A percentile compares a stretch with the other conserved stretches of the same genome.
These are phyloP conservation scores for Halichoerus grypus DNA, from an alignment of 2,113 vertebrate species.

Conservation along the genomic window DNA sequence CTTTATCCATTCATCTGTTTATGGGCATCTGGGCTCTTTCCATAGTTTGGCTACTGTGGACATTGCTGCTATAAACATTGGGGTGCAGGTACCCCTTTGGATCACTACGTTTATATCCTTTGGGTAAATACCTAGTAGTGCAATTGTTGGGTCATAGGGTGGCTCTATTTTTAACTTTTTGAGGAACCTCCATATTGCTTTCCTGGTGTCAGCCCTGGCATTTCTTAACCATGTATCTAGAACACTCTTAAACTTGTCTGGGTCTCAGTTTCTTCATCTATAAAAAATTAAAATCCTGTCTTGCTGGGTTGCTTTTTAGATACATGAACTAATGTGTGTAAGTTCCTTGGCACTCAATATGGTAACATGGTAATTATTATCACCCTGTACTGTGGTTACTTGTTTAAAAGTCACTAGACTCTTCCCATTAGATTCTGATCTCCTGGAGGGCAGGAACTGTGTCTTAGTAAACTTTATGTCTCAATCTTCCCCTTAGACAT, in stretches of 20 bases:
- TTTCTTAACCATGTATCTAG: background rate
- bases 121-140: background rate
- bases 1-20: background rate
- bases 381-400: background rate
- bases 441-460: constrained; percentile 44
- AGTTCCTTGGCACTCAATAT: background rate
- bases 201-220: background rate
- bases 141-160: background rate
- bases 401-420: constrained; percentile 1
- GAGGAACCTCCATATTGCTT: background rate
- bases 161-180: background rate
- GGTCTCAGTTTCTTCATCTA: background rate
- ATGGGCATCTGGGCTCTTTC: background rate
- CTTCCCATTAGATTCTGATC: constrained; percentile 8
- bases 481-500: constrained; percentile 32
- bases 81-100: background rate
- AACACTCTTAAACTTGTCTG: background rate
- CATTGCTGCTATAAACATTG: background rate
- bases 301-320: background rate
- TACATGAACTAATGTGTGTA: background rate
- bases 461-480: constrained; percentile 59
- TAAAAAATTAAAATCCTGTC: background rate
- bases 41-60: background rate
- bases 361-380: background rate
- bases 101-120: background rate